phyloP scores from a whole-genome alignment of 2,797 vertebrate genomes.

The Karalla daura region DNA sequence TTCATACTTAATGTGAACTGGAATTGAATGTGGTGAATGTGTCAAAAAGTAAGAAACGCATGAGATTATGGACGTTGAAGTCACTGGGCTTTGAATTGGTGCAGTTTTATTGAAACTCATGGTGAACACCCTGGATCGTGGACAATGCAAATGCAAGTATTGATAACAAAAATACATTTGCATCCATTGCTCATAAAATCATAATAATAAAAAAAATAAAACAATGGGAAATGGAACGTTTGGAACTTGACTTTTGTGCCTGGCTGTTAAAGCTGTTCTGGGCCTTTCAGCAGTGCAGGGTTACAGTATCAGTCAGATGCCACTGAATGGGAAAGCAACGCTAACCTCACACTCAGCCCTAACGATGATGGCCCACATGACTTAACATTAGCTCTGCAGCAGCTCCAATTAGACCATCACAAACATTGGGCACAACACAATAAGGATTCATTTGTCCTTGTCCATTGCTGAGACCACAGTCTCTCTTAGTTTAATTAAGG shows the following conservation, averaged over 20 bases:
- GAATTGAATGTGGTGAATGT: neutral
- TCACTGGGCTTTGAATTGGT: no score
- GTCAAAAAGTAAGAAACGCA: neutral
- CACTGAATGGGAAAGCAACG: constrained; percentile 57
- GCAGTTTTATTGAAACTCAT: no score
- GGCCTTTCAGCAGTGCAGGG: constrained; percentile 60
- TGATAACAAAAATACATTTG: no score
- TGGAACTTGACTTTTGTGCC: constrained; percentile 79
- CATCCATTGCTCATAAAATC: no score
- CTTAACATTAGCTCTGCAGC: constrained; percentile 55
- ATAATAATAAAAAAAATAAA: no score
- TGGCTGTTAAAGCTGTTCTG: constrained; percentile 68
- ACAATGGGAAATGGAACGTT: constrained; percentile 74
- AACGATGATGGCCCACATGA: constrained; percentile 63
- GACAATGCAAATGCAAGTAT: no score
- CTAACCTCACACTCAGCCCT: constrained; percentile 66
- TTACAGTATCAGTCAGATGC: constrained; percentile 60
- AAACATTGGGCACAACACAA: constrained; percentile 44
- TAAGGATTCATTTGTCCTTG: neutral
- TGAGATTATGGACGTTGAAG: neutral
- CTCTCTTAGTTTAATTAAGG: no score
- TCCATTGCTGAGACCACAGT: constrained; percentile 28
- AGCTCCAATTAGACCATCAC: constrained; percentile 55
- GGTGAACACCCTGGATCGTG: no score
- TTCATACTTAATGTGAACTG: neutral